A percentile compares a stretch with the other conserved stretches of the same genome.
Evolutionary conservation across 2,888 invertebrate genomes (phyloP).

Genomic region (Dicyrtoma fusca): DNA sequence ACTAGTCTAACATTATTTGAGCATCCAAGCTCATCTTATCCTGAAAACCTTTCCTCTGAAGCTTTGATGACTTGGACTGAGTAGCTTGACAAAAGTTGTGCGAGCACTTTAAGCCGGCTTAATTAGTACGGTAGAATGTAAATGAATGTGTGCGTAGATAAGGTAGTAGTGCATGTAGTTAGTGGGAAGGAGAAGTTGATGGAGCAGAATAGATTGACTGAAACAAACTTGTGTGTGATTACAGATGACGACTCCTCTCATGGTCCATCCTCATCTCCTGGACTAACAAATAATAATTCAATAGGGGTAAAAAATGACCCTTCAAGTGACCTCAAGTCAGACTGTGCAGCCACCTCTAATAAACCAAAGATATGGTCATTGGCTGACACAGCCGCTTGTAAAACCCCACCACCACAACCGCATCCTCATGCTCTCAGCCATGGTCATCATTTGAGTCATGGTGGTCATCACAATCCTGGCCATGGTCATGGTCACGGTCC

Average conservation of each 20-base stretch:
- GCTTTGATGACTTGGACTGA: no score
- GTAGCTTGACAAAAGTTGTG: no score
- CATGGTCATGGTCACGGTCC: slow-evolving; percentile 51
- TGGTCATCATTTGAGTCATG: slow-evolving; percentile 52
- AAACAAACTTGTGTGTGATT: background rate
- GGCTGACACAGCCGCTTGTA: slow-evolving; percentile 91
- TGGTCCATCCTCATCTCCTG: slow-evolving; percentile 52
- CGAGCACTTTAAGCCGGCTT: no score
- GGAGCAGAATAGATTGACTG: background rate
- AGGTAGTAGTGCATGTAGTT: no score
- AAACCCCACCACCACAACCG: slow-evolving; percentile 77
- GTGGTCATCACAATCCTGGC: slow-evolving; percentile 50
- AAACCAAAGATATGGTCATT: slow-evolving; percentile 95
- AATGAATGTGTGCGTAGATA: no score
- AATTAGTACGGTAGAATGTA: no score
- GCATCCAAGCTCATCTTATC: no score
- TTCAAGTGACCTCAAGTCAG: slow-evolving; percentile 57
- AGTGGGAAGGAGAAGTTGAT: no score
- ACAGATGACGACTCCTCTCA: slow-evolving; percentile 53
- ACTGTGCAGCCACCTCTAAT: slow-evolving; percentile 68
- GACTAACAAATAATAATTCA: slow-evolving; percentile 54
- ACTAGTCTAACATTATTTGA: no score
- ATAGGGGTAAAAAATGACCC: slow-evolving; percentile 56
- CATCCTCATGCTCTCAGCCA: slow-evolving; percentile 59
- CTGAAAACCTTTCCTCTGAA: no score